A percentile compares a stretch with the other conserved stretches of the same genome.
Conservation (phyloP, 2,113 vertebrate genomes). For the Hypomesus transpacificus region DNA sequence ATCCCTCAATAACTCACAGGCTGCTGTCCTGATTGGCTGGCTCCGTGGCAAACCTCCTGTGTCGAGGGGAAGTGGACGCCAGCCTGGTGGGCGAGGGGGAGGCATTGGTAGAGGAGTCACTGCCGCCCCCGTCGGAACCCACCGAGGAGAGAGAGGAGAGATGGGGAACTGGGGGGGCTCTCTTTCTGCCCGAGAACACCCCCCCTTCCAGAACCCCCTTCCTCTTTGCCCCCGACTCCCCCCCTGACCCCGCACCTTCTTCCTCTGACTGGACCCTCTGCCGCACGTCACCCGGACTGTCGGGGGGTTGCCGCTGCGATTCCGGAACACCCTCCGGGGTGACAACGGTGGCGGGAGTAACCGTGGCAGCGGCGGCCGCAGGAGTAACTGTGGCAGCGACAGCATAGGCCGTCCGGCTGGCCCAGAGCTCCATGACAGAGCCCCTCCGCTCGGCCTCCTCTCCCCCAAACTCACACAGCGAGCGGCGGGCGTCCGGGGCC, state of each 20-base stretch:
- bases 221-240: constrained; percentile 75
- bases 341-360: not conserved
- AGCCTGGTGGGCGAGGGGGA: constrained; percentile 91
- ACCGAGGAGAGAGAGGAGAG: constrained; percentile 71
- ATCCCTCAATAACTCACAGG: constrained; percentile 63
- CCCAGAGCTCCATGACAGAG: constrained; percentile 66
- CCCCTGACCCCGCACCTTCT: constrained; percentile 66
- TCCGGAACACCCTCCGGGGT: constrained; percentile 66
- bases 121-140: constrained; percentile 80
- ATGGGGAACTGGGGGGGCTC: constrained; percentile 74
- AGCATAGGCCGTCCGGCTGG: constrained; percentile 34
- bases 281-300: constrained; percentile 74
- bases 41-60: constrained; percentile 77
- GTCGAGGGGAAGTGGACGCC: constrained; percentile 81
- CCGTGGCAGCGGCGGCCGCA: not conserved
- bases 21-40: constrained; percentile 80
- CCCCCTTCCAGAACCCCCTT: constrained; percentile 83
- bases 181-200: constrained; percentile 84
- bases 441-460: constrained; percentile 76
- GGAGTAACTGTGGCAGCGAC: constrained; percentile 3
- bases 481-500: constrained; percentile 63
- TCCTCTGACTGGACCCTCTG: constrained; percentile 73
- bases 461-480: constrained; percentile 62
- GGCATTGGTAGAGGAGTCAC: constrained; percentile 80
- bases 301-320: constrained; percentile 58